These are phyloP conservation scores for Parus major DNA, from an alignment of 2,113 vertebrate species.

Conservation along the genomic window DNA sequence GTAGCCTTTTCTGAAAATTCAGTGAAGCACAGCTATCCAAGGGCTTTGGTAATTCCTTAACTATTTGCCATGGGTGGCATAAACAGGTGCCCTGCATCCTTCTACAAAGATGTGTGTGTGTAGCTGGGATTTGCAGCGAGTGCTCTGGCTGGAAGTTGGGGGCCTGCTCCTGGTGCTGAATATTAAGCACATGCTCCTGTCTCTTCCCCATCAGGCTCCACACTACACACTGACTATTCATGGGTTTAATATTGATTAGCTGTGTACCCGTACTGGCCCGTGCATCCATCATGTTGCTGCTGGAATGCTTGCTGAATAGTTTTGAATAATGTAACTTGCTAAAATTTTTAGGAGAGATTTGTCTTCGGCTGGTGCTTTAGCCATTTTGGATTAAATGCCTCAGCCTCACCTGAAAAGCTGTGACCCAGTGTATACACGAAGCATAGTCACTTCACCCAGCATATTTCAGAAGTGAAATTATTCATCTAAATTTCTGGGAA, in stretches of 20 bases:
- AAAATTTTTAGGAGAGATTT: constrained; percentile 3
- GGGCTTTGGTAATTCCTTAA: neutral
- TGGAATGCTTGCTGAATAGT: neutral
- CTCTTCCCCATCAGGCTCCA: neutral
- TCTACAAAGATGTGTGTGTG: no score
- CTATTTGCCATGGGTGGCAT: neutral
- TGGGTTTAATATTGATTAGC: neutral
- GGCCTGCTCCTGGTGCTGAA: neutral
- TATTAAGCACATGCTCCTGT: fast-evolving
- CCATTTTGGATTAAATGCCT: neutral
- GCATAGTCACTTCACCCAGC: neutral
- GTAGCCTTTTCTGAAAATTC: neutral
- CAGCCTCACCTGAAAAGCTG: neutral
- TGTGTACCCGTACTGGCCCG: neutral
- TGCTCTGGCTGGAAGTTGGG: fast-evolving
- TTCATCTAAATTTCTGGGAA: neutral
- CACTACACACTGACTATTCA: fast-evolving
- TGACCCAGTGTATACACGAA: neutral
- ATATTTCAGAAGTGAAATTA: neutral
- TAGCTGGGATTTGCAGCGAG: neutral
- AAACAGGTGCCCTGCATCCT: neutral
- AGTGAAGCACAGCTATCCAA: neutral
- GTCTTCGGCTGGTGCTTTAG: neutral
- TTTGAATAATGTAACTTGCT: constrained; percentile 6
- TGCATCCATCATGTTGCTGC: neutral